Conservation (phyloP, 1,140 invertebrate genomes). For the Euura lappo region DNA sequence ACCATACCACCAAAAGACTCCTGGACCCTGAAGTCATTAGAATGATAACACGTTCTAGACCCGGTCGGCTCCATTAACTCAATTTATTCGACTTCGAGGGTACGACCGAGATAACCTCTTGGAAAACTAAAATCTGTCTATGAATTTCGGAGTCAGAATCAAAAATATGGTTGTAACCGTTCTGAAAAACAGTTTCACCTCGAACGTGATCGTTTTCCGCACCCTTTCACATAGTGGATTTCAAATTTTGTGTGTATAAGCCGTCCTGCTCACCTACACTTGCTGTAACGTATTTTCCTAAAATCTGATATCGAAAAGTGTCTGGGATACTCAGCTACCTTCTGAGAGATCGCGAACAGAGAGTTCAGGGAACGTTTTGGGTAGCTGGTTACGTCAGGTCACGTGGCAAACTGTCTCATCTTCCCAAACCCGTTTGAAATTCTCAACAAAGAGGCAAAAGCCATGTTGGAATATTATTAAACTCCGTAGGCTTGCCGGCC, state of each 20-base stretch:
- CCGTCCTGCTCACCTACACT: no score
- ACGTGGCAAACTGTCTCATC: background rate
- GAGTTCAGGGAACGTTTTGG: background rate
- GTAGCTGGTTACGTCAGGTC: background rate
- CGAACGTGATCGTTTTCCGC: no score
- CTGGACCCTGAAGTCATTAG: background rate
- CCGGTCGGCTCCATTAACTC: no score
- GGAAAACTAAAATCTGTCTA: no score
- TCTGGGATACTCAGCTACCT: background rate
- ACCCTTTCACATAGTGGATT: no score
- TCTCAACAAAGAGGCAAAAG: conserved; percentile 8
- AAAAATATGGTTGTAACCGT: no score
- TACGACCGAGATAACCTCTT: no score
- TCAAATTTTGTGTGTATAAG: no score
- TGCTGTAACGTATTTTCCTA: background rate
- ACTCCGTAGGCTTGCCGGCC: conserved; percentile 17
- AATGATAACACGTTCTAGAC: background rate
- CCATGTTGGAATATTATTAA: conserved; percentile 25
- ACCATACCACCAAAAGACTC: background rate
- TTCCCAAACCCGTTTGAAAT: background rate
- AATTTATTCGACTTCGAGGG: no score
- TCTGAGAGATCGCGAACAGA: background rate
- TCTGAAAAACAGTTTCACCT: no score
- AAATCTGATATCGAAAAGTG: background rate
- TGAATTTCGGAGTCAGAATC: no score